These are phyloP conservation scores for Cyprinodon variegatus DNA, from an alignment of 2,113 vertebrate species.

Conservation along the genomic window DNA sequence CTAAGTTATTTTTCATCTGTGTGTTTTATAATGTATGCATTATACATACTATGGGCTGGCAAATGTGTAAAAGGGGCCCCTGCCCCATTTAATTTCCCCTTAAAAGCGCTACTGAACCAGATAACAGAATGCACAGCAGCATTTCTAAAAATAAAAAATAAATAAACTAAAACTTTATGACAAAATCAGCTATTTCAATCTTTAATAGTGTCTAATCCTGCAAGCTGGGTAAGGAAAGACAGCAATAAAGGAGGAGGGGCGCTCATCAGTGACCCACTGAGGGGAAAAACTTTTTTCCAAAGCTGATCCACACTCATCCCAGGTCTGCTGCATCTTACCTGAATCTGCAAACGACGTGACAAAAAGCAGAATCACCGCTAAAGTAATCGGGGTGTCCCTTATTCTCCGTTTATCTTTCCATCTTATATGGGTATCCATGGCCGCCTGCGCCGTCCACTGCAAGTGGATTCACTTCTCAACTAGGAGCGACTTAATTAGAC, in stretches of 20 bases:
- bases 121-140: neutral
- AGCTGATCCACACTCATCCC: conserved; percentile 4
- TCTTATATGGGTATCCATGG: conserved; percentile 85
- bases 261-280: conserved; percentile 18
- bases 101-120: neutral
- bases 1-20: too few relatives aligned
- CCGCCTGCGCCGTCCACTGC: conserved; percentile 76
- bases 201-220: neutral
- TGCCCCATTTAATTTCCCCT: neutral
- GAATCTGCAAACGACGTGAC: conserved; percentile 79
- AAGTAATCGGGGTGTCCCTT: conserved; percentile 77
- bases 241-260: conserved; percentile 38
- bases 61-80: neutral
- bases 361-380: conserved; percentile 79
- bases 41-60: too few relatives aligned
- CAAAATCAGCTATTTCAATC: too few relatives aligned
- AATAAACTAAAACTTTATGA: too few relatives aligned
- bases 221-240: conserved; percentile 25
- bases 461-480: conserved; percentile 68
- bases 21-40: neutral
- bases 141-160: neutral
- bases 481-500: conserved; percentile 44
- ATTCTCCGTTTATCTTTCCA: conserved; percentile 87
- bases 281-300: conserved; percentile 22
- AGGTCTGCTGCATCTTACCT: conserved; percentile 74